Evolutionary conservation across 2,888 invertebrate genomes (phyloP).

Genomic region (Acronicta aceris): DNA sequence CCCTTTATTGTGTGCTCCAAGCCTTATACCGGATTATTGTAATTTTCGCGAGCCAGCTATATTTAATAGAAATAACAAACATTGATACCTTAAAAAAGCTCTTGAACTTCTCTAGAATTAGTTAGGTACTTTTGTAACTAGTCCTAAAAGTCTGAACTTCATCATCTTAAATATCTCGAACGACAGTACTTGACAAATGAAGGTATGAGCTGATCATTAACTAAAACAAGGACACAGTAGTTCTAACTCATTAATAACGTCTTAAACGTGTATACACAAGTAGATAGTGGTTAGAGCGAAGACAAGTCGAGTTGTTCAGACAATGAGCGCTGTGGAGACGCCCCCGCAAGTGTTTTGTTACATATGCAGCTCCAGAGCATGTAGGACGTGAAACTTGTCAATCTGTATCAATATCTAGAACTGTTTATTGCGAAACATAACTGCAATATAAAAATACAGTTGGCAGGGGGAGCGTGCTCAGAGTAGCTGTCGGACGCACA

Average conservation of each 20-base stretch:
- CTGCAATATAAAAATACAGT: constrained; percentile 60
- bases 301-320: constrained; percentile 57
- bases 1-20: constrained; percentile 62
- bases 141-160: background rate
- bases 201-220: constrained; percentile 11
- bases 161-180: background rate
- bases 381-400: constrained; percentile 57
- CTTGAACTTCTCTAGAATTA: background rate
- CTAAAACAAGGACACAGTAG: constrained; percentile 30
- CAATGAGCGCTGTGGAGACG: constrained; percentile 62
- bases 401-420: constrained; percentile 65
- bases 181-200: constrained; percentile 9
- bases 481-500: constrained; percentile 76
- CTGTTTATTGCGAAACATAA: constrained; percentile 62
- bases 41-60: constrained; percentile 61
- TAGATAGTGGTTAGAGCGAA: constrained; percentile 42
- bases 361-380: constrained; percentile 39
- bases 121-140: background rate
- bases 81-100: constrained; percentile 3
- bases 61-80: constrained; percentile 4
- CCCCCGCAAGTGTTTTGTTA: constrained; percentile 61
- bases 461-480: constrained; percentile 55
- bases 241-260: constrained; percentile 39
- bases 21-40: constrained; percentile 71
- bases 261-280: constrained; percentile 17